These are phyloP conservation scores for Eriocheir sinensis DNA, from an alignment of 1,140 invertebrate species.

Conservation along the genomic window DNA sequence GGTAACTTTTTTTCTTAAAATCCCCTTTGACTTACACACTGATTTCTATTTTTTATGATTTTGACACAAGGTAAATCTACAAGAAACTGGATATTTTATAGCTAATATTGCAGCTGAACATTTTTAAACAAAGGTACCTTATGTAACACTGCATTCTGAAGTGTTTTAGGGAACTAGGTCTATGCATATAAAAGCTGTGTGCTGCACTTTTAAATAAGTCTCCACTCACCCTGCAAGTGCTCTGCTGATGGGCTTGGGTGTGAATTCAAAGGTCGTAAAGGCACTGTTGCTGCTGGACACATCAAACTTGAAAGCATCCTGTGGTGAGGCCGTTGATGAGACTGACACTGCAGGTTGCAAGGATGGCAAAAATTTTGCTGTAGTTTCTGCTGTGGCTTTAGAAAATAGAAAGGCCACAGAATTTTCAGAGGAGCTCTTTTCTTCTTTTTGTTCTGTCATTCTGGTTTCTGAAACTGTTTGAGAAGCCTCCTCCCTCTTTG, in stretches of 20 bases:
- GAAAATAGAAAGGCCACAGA: slow-evolving; percentile 45
- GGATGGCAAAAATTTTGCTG: slow-evolving; percentile 38
- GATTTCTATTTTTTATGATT: too few relatives aligned
- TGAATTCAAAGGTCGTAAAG: slow-evolving; percentile 60
- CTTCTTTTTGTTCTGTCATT: slow-evolving; percentile 27
- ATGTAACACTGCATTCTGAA: too few relatives aligned
- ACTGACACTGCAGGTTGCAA: neutral
- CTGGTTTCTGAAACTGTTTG: neutral
- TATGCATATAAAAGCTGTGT: too few relatives aligned
- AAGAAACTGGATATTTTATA: too few relatives aligned
- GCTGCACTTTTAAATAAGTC: neutral
- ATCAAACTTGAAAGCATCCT: slow-evolving; percentile 48
- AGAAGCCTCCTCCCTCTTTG: neutral
- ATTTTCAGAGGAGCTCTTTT: slow-evolving; percentile 6
- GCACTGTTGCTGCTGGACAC: slow-evolving; percentile 49
- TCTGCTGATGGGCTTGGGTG: slow-evolving; percentile 23
- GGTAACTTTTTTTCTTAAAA: too few relatives aligned
- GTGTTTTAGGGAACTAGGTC: too few relatives aligned
- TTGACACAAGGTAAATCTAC: too few relatives aligned
- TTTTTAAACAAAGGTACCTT: too few relatives aligned
- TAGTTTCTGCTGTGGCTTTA: slow-evolving; percentile 60
- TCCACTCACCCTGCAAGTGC: slow-evolving; percentile 55
- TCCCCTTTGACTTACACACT: too few relatives aligned
- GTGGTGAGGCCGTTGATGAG: neutral
- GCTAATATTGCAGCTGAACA: too few relatives aligned